Evolutionary conservation across 2,113 vertebrate species (phyloP), one percentile per base, ranked within the genome.

Genomic region (Lepus americanus): DNA sequence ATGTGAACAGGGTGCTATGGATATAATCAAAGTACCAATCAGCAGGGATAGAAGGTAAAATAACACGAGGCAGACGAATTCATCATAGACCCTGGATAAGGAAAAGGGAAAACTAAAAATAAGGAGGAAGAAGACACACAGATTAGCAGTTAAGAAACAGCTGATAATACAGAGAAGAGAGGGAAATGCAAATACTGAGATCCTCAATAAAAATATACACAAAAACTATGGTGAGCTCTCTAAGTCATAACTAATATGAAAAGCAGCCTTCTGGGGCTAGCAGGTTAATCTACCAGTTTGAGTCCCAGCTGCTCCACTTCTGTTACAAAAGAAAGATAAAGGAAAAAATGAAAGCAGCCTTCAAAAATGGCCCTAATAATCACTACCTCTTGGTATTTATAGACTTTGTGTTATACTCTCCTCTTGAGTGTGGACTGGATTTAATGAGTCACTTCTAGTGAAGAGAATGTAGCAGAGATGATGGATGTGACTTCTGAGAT

Each of bases 1-100:
- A 61, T 88, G 2, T 90, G 33, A 55, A 96, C 39, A 78, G 49
- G 16, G 20, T 80, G 4, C 25, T 70, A 76, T 27, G 19, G 14
- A 84, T 69, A 79, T 59, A 76, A 69, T 55, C 19, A 66, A 89
- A 95, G 74, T 72, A 63, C 23, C 27, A 64, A 49, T 25, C 25
- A 84, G 53, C 51, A 85, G 39, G 13, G 49, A n/a, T 39, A 85
- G 13, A 87, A 86, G 22, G 16, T 96, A 27, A 95, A 93, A 70
- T 59, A 72, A 31, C 4, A 73, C 3, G 51, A 88, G 64, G 23
- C 29, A 86, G 8, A 8, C 59, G 16, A 77, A 33, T 29, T 90
- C n/a, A 87, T 90, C 36, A 69, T 39, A 25, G 31, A n/a, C 51
- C 33, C 83, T 77, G 9, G 9, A 76, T 66, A 77, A 81, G 81